Evolutionary conservation across 2,888 invertebrate species (phyloP).

Genomic region (Ectemnius continuus): DNA sequence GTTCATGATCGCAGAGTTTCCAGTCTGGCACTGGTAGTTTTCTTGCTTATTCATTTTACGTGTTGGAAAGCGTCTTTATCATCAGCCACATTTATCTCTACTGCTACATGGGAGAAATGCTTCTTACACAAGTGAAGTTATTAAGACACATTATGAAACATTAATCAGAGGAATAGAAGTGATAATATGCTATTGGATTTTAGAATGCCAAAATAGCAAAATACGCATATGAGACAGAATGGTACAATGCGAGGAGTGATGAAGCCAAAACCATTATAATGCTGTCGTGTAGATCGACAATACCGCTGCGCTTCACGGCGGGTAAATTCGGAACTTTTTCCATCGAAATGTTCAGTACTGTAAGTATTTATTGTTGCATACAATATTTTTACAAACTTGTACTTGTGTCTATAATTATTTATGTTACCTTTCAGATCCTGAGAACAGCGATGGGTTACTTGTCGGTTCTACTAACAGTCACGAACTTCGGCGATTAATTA

Average conservation of each 20-base stretch:
- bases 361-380: conserved; percentile 31
- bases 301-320: conserved; percentile 63
- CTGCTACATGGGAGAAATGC: conserved; percentile 62
- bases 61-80: conserved; percentile 37
- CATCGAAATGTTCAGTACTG: conserved; percentile 60
- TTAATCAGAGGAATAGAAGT: neutral
- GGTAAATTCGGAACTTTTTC: conserved; percentile 66
- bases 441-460: conserved; percentile 56
- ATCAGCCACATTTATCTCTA: conserved; percentile 58
- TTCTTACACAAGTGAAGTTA: conserved; percentile 37
- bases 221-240: conserved; percentile 57
- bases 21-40: too few species aligned
- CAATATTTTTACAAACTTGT: neutral
- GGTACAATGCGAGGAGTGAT: conserved; percentile 55
- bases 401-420: neutral
- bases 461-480: conserved; percentile 53
- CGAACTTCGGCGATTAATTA: neutral
- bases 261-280: conserved; percentile 53
- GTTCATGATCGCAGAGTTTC: too few species aligned
- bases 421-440: conserved; percentile 39
- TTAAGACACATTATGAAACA: neutral
- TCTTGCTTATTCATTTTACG: conserved; percentile 31
- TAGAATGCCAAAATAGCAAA: conserved; percentile 57
- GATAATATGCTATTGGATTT: conserved; percentile 12
- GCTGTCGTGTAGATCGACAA: conserved; percentile 49